Evolutionary conservation across 1,140 invertebrate species (phyloP).

Genomic region (Trichogramma pretiosum): DNA sequence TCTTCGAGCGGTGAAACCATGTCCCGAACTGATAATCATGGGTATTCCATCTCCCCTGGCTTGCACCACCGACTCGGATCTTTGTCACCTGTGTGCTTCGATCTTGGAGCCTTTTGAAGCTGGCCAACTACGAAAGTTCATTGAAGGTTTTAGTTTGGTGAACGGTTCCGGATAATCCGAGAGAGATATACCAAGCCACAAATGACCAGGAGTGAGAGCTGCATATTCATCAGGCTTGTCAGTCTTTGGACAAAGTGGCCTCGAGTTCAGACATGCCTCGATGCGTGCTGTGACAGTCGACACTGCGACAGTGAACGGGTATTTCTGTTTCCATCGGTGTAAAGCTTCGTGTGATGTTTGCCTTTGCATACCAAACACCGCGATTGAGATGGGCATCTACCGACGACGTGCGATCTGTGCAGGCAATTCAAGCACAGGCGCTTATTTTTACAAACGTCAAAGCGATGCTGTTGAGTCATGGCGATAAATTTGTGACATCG

Average conservation of each 20-base stretch:
- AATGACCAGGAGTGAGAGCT: constrained; percentile 8
- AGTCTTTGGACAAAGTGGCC: neutral
- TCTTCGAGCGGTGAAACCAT: too few species aligned
- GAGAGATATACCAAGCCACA: neutral
- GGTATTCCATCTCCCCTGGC: too few species aligned
- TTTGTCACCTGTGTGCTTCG: too few species aligned
- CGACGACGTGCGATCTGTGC: neutral
- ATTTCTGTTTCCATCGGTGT: neutral
- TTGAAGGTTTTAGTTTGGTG: too few species aligned
- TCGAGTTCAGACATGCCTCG: constrained; percentile 5
- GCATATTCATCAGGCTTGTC: neutral
- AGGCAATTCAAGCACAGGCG: too few species aligned
- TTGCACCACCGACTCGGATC: too few species aligned
- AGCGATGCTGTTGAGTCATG: neutral
- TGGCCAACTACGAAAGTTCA: too few species aligned
- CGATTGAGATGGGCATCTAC: neutral
- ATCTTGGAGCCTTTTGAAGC: too few species aligned
- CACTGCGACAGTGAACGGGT: too few species aligned
- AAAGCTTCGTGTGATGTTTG: too few species aligned
- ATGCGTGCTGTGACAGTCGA: neutral
- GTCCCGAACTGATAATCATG: too few species aligned
- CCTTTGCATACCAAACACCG: neutral
- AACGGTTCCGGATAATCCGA: too few species aligned
- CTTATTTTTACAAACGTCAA: neutral
- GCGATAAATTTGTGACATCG: neutral